Base-by-base conservation (phyloP, 2,797 vertebrate genomes). In the Poecilia wingei region DNA sequence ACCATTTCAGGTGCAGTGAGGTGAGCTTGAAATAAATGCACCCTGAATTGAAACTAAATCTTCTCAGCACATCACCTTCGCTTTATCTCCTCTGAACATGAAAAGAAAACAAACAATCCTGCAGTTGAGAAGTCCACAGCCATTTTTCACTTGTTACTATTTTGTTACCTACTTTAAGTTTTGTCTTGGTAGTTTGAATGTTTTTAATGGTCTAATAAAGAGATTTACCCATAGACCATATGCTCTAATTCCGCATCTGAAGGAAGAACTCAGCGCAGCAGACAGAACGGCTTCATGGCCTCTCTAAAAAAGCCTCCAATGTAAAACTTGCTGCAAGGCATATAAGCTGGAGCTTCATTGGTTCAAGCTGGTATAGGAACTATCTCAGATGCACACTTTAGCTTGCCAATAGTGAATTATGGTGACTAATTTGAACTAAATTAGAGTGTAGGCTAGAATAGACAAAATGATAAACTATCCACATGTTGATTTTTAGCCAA, bases 1-100 rank as follows among this genome's bases (percentile, higher is more conserved):
- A 82, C 83, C 87, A 90, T 91, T 91, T 93, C 89, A 93, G 89
- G 89, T 89, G 92, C 92, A 91, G 83, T 88, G 89, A 94, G 84
- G 82, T 87, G 86, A 87, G 89, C 87, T 92, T 92, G 89, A 92
- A 84, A 90, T 91, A 91, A 91, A 93, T 89, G 84, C 81, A 90
- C 88, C 88, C 87, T 92, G 91, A 92, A 92, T 91, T 75, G 68
- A 89, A 93, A 93, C 85, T 83, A 88, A 92, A 86, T 87, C 87
- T 87, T 82, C 80, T 82, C 68, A 0, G 80, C 72, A 76, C 72
- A 86, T 90, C 88, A 84, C 74, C 69, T 77, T 73, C 28, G 3
- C 79, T 81, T 77, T 64, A 25, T 83, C 77, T 80, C 72, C 53
- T 79, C 74, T 74, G 31, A 72, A 81, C 72, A 76, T 75, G 57